Percentiles rank a stretch among this genome's conserved stretches.
Evolutionary conservation across 2,113 vertebrate species (phyloP).

Genomic region (Pachyramphus minor): DNA sequence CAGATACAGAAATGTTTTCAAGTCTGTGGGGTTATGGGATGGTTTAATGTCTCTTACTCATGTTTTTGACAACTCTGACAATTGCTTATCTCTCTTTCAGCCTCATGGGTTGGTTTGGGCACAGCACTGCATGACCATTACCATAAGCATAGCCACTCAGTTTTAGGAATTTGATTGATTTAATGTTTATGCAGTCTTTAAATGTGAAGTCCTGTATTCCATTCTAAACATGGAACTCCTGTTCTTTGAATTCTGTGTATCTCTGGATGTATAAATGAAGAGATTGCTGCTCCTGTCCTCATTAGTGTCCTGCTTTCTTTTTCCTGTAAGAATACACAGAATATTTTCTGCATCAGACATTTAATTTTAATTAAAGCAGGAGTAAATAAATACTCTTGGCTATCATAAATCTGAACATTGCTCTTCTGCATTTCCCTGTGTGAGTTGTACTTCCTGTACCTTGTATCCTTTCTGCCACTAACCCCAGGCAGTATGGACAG

Average conservation of each 20-base stretch:
- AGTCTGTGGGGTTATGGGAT: neutral
- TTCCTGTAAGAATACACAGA: neutral
- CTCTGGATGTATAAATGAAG: neutral
- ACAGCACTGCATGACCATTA: neutral
- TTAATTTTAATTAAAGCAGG: neutral
- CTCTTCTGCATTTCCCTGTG: neutral
- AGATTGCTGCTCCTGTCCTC: neutral
- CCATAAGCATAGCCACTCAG: neutral
- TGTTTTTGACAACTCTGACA: neutral
- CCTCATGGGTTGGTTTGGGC: neutral
- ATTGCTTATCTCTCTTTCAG: neutral
- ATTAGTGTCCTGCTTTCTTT: neutral
- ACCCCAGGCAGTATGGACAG: neutral
- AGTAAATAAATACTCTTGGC: neutral
- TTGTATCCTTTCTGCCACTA: neutral
- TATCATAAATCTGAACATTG: neutral
- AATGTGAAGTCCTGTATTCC: neutral
- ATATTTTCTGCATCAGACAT: neutral
- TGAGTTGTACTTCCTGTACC: neutral
- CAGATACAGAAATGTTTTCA: neutral
- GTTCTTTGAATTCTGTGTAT: neutral
- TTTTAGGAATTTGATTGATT: neutral
- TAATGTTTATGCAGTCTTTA: neutral
- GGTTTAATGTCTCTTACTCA: neutral
- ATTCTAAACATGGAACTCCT: neutral